Percentiles rank a stretch among this genome's conserved stretches.
phyloP scores from a whole-genome alignment of 2,113 vertebrate genomes.

The Aptenodytes forsteri region DNA sequence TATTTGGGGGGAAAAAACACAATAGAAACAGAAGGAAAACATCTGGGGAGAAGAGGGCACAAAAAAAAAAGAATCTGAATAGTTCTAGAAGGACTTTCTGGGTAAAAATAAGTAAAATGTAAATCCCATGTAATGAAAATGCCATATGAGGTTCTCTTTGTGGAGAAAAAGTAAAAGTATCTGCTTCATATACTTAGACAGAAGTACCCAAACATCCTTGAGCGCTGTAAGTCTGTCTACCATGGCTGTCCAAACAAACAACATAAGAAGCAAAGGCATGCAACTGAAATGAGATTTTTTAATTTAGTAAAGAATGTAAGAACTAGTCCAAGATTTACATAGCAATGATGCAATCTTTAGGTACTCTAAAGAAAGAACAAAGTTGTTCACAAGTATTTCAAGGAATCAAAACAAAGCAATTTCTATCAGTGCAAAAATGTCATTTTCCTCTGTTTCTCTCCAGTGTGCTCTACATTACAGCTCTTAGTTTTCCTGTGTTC shows the following conservation, averaged over 20 bases:
- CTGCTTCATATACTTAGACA: neutral
- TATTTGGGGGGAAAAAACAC: neutral
- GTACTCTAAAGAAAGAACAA: neutral
- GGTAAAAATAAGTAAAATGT: neutral
- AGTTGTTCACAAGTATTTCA: neutral
- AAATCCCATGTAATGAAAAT: neutral
- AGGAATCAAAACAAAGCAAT: neutral
- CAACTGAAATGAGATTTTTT: neutral
- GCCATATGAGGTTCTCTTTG: neutral
- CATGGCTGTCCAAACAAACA: neutral
- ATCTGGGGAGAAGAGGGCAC: neutral
- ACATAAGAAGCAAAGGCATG: neutral
- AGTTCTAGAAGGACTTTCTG: neutral
- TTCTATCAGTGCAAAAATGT: neutral
- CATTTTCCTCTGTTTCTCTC: neutral
- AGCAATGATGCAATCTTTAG: neutral
- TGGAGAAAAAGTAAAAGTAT: neutral
- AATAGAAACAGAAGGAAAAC: neutral
- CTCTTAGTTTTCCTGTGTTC: neutral
- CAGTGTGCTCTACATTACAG: neutral
- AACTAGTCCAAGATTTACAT: neutral
- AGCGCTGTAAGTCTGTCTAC: neutral
- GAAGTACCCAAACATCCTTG: neutral
- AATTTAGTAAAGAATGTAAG: neutral
- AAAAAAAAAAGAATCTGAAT: neutral